A percentile compares a stretch with the other conserved stretches of the same genome.
These are phyloP conservation scores for Chrysaora quinquecirrha DNA, from an alignment of 30 jellyfish, hydroid and myxozoan genomes.

Conservation along the genomic window DNA sequence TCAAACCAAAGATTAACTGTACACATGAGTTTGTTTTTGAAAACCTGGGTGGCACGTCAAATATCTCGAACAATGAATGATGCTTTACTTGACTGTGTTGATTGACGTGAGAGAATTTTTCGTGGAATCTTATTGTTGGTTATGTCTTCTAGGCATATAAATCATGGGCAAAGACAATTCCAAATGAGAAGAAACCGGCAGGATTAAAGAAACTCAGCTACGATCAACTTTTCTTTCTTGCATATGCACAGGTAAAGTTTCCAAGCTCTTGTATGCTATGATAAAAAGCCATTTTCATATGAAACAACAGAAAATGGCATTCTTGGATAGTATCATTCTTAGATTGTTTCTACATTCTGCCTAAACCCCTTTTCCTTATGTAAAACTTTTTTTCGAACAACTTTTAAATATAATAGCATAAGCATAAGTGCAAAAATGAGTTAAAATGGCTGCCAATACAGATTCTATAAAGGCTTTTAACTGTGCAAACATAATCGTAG, in stretches of 20 bases:
- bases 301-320: not conserved
- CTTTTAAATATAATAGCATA: no score
- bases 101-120: not conserved
- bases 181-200: constrained; percentile 30
- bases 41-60: not conserved
- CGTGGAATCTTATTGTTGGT: no score
- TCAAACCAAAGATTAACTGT: not conserved
- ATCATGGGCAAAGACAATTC: constrained; percentile 9
- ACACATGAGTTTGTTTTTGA: not conserved
- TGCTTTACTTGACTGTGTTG: not conserved
- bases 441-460: no score
- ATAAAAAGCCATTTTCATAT: not conserved
- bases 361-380: not conserved
- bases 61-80: not conserved
- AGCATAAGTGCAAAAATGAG: no score
- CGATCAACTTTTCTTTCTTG: constrained; percentile 53
- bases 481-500: no score
- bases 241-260: constrained; percentile 55
- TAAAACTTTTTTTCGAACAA: not conserved
- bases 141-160: constrained; percentile 42
- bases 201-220: constrained; percentile 36
- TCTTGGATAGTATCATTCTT: no score
- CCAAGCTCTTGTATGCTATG: not conserved
- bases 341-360: no score
- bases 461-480: no score